Evolutionary conservation across 2,797 vertebrate genomes (phyloP).

Genomic region (Tapera naevia): DNA sequence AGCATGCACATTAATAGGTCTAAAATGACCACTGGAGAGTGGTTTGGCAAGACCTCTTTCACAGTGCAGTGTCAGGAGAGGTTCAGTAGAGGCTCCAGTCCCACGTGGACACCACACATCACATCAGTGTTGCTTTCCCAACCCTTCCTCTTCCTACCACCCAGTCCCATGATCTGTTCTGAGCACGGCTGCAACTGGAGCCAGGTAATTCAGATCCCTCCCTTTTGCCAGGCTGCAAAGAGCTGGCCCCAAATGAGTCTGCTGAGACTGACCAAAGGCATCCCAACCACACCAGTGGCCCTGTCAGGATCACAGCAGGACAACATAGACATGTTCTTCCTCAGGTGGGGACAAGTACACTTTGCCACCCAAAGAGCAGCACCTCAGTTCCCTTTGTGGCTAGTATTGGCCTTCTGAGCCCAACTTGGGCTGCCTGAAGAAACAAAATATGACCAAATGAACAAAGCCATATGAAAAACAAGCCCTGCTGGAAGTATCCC

Average conservation of each 20-base stretch:
- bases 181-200: neutral
- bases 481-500: neutral
- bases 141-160: neutral
- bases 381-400: neutral
- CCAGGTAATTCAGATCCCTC: neutral
- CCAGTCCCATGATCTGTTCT: neutral
- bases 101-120: accelerated
- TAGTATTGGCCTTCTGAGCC: neutral
- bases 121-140: neutral
- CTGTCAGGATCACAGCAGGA: neutral
- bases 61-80: neutral
- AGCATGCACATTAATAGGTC: neutral
- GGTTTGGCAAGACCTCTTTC: neutral
- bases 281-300: neutral
- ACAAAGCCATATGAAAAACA: neutral
- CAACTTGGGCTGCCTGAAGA: neutral
- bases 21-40: neutral
- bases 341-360: neutral
- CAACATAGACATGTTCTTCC: neutral
- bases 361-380: neutral
- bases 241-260: neutral
- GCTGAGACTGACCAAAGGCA: neutral
- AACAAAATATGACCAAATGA: neutral
- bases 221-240: neutral
- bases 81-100: neutral